phyloP scores from a whole-genome alignment of 2,113 vertebrate species.

The Misgurnus mizolepis region DNA sequence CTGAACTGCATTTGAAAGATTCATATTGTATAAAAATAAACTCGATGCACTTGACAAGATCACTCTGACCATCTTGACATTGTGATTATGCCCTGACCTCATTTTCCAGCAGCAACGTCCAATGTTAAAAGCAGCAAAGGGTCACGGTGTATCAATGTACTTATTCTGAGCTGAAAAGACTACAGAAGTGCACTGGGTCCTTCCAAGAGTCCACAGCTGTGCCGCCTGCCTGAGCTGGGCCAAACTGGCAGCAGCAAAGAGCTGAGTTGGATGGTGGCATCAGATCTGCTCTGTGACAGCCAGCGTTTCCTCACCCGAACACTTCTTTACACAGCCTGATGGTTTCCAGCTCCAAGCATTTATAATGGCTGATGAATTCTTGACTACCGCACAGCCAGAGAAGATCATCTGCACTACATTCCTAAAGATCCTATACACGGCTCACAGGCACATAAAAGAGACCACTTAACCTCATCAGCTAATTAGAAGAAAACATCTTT shows the following conservation, averaged over 20 bases:
- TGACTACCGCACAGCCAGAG: neutral
- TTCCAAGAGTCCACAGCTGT: constrained; percentile 23
- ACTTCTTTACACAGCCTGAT: constrained; percentile 28
- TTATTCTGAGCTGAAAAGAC: neutral
- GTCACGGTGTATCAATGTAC: neutral
- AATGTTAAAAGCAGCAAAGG: neutral
- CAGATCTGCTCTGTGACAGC: constrained; percentile 21
- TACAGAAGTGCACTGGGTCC: neutral
- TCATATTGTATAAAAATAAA: too few relatives aligned
- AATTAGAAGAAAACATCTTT: constrained; percentile 3
- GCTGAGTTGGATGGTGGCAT: constrained; percentile 31
- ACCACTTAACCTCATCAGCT: neutral
- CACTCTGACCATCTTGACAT: neutral
- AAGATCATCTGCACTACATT: constrained; percentile 3
- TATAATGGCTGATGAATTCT: constrained; percentile 19
- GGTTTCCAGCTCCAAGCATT: constrained; percentile 31
- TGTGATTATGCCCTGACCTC: neutral
- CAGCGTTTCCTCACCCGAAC: constrained; percentile 19
- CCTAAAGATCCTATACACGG: neutral
- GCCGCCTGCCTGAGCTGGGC: constrained; percentile 5
- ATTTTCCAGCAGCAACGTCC: neutral
- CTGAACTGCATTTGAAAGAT: too few relatives aligned
- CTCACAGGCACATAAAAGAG: neutral
- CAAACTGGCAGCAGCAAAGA: constrained; percentile 24
- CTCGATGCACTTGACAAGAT: too few relatives aligned